A percentile compares a stretch with the other conserved stretches of the same genome.
These are phyloP conservation scores for Amblyjoppa fuscipennis DNA, from an alignment of 2,888 invertebrate genomes.

Conservation along the genomic window DNA sequence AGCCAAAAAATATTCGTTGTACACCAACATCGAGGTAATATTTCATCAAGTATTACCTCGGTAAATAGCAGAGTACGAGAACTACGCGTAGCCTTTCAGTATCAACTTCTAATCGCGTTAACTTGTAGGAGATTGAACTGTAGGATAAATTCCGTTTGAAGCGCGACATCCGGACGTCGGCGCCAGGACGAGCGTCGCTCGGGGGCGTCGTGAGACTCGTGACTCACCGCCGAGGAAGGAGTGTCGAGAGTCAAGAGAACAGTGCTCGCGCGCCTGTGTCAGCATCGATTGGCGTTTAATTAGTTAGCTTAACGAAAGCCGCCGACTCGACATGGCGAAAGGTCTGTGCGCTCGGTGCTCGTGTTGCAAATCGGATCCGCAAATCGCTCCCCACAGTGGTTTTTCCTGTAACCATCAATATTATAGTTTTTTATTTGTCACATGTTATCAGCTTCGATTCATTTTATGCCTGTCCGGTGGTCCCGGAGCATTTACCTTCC, in stretches of 20 bases:
- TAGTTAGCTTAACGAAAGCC: slow-evolving; percentile 82
- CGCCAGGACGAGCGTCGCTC: slow-evolving; percentile 45
- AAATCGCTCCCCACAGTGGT: background rate
- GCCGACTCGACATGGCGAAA: slow-evolving; percentile 44
- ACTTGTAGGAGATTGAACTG: background rate
- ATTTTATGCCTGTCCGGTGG: background rate
- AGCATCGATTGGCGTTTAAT: slow-evolving; percentile 81
- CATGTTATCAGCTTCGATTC: background rate
- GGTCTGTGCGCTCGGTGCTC: background rate
- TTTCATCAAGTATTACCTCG: background rate
- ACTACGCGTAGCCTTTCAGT: background rate
- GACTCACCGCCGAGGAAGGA: slow-evolving; percentile 37
- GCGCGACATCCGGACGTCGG: slow-evolving; percentile 39
- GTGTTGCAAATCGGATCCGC: slow-evolving; percentile 3
- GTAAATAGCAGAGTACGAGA: background rate
- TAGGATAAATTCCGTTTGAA: slow-evolving; percentile 20
- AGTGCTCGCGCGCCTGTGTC: slow-evolving; percentile 10
- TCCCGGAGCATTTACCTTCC: no score
- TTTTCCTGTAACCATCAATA: background rate
- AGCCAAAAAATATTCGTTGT: background rate
- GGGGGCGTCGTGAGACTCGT: slow-evolving; percentile 21
- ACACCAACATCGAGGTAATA: no score
- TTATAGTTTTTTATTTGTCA: background rate
- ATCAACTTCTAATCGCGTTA: background rate
- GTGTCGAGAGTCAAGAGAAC: slow-evolving; percentile 52